phyloP scores from a whole-genome alignment of 2,113 vertebrate species.

The Osmerus eperlanus region DNA sequence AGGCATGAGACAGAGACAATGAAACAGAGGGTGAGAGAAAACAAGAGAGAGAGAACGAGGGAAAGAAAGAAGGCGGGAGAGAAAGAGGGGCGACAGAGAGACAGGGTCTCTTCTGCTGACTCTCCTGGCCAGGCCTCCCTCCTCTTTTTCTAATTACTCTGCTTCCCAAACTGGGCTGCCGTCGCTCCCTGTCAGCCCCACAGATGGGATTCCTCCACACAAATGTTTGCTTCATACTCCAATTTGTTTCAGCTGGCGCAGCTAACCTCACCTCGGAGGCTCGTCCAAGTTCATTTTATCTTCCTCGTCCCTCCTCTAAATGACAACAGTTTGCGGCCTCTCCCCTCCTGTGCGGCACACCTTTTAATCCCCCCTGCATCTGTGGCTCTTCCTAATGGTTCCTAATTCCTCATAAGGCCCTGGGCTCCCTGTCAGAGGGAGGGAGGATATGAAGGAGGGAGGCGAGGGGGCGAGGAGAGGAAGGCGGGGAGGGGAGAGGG shows the following conservation, averaged over 20 bases:
- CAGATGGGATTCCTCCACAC: slow-evolving; percentile 26
- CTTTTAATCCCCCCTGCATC: slow-evolving; percentile 47
- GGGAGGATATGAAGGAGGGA: background rate
- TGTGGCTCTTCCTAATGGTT: slow-evolving; percentile 29
- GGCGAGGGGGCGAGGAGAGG: background rate
- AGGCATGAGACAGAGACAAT: background rate
- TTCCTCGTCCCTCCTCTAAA: slow-evolving; percentile 9
- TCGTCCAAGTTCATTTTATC: background rate
- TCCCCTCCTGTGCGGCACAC: slow-evolving; percentile 14
- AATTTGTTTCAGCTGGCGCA: slow-evolving; percentile 11
- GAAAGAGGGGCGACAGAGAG: too few relatives aligned
- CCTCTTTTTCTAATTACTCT: background rate
- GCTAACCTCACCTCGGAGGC: background rate
- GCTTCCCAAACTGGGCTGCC: background rate
- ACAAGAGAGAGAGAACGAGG: too few relatives aligned
- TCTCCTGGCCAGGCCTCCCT: background rate
- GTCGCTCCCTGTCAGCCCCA: slow-evolving; percentile 6
- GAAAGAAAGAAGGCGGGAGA: too few relatives aligned
- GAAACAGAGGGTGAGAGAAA: too few relatives aligned
- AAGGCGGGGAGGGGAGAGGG: background rate
- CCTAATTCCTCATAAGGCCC: slow-evolving; percentile 35
- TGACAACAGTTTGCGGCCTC: slow-evolving; percentile 46
- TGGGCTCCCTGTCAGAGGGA: background rate
- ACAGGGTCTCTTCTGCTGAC: too few relatives aligned
- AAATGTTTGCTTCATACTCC: slow-evolving; percentile 34